Conservation (phyloP, 2,797 vertebrate genomes). For the Rallus crepitans region DNA sequence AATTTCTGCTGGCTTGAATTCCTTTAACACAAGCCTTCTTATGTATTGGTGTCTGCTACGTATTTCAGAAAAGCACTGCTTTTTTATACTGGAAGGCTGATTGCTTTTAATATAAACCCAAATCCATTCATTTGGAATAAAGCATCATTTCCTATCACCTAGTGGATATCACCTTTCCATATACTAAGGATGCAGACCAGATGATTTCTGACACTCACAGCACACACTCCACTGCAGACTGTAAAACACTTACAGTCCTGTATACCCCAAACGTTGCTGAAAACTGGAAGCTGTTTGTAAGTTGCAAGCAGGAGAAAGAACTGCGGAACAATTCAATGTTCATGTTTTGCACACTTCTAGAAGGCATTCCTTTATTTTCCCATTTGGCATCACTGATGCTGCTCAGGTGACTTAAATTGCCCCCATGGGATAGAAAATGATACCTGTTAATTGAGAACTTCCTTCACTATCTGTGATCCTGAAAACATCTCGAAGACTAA, state of each 20-base stretch:
- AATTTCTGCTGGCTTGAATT: neutral
- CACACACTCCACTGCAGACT: fast-evolving
- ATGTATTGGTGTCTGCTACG: neutral
- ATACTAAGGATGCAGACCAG: neutral
- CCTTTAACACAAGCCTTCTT: neutral
- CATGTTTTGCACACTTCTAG: neutral
- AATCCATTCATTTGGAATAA: neutral
- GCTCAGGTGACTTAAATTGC: neutral
- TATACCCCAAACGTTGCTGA: neutral
- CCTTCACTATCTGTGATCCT: neutral
- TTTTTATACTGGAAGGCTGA: neutral
- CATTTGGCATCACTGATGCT: neutral
- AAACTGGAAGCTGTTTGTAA: neutral
- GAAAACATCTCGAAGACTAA: neutral
- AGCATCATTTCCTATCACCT: neutral
- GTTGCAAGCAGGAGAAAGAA: neutral
- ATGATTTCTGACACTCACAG: neutral
- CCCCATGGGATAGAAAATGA: neutral
- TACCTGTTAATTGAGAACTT: neutral
- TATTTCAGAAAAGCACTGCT: neutral
- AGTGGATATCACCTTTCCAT: neutral
- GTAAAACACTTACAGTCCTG: neutral
- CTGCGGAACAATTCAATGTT: neutral
- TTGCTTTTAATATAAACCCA: neutral
- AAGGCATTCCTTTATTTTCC: neutral